Percentiles rank a stretch among this genome's conserved stretches.
These are phyloP conservation scores for Hassar affinis DNA, from an alignment of 2,113 vertebrate species.

Conservation along the genomic window DNA sequence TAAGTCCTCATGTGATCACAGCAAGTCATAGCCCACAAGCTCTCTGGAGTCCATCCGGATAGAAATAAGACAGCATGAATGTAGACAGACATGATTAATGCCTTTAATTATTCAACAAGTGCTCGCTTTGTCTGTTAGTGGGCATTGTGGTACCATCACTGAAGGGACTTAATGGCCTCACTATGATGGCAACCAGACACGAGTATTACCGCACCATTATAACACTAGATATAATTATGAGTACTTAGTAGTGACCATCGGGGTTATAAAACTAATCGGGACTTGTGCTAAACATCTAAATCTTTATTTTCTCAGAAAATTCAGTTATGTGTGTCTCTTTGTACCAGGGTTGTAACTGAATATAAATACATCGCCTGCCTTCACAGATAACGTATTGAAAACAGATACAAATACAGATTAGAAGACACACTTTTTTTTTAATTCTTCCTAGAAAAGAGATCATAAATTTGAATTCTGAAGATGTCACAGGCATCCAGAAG, in stretches of 20 bases:
- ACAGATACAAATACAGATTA: background rate
- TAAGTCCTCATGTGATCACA: background rate
- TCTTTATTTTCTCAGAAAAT: background rate
- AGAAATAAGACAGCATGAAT: slow-evolving; percentile 9
- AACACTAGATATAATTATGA: slow-evolving; percentile 1
- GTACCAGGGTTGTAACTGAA: background rate
- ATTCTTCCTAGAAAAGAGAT: background rate
- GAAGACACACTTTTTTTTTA: background rate
- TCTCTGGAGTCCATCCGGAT: background rate
- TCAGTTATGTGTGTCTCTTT: background rate
- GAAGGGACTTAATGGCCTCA: background rate
- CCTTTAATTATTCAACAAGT: slow-evolving; percentile 45
- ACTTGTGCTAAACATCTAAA: background rate
- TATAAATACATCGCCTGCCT: background rate
- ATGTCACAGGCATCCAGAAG: background rate
- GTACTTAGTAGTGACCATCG: background rate
- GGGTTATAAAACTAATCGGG: background rate
- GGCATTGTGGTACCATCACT: background rate
- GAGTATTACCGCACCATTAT: background rate
- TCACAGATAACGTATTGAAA: background rate
- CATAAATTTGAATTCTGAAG: background rate
- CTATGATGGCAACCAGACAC: background rate
- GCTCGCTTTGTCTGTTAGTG: slow-evolving; percentile 21
- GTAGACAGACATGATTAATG: slow-evolving; percentile 24
- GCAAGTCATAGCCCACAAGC: slow-evolving; percentile 14